These are phyloP conservation scores for Paguma larvata DNA, from an alignment of 2,797 vertebrate genomes.

Conservation along the genomic window DNA sequence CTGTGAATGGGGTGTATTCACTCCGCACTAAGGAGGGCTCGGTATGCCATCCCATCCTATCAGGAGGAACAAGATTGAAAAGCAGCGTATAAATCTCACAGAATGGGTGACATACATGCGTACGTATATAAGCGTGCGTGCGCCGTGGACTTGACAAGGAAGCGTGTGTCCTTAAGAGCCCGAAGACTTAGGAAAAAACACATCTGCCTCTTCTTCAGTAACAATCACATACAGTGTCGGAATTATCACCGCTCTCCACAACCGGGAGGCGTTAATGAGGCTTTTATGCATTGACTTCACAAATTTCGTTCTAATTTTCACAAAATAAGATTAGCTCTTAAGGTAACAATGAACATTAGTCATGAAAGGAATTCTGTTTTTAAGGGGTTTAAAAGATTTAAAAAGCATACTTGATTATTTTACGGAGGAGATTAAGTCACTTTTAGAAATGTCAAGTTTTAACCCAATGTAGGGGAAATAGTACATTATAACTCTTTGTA, in stretches of 20 bases:
- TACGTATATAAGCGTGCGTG: not conserved
- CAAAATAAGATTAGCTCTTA: not conserved
- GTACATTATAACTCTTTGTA: not conserved
- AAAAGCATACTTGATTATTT: slow-evolving; percentile 13
- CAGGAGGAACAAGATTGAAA: not conserved
- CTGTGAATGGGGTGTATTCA: not conserved
- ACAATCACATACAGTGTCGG: not conserved
- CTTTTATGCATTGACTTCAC: not conserved
- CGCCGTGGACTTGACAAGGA: not conserved
- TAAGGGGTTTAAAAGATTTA: not conserved
- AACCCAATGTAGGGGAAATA: not conserved
- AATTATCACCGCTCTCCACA: not conserved
- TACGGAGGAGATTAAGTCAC: not conserved
- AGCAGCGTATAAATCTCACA: not conserved
- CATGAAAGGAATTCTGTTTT: slow-evolving; percentile 5
- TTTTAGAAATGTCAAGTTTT: slow-evolving; percentile 1
- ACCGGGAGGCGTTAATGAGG: not conserved
- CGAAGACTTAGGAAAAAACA: not conserved
- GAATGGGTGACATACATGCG: not conserved
- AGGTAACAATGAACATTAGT: not conserved
- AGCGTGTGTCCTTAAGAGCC: not conserved
- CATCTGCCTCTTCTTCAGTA: not conserved
- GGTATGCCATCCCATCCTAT: not conserved
- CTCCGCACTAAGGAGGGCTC: not conserved
- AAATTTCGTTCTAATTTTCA: slow-evolving; percentile 31